phyloP scores from a whole-genome alignment of 2,113 vertebrate genomes.

The Phyllostomus hastatus region DNA sequence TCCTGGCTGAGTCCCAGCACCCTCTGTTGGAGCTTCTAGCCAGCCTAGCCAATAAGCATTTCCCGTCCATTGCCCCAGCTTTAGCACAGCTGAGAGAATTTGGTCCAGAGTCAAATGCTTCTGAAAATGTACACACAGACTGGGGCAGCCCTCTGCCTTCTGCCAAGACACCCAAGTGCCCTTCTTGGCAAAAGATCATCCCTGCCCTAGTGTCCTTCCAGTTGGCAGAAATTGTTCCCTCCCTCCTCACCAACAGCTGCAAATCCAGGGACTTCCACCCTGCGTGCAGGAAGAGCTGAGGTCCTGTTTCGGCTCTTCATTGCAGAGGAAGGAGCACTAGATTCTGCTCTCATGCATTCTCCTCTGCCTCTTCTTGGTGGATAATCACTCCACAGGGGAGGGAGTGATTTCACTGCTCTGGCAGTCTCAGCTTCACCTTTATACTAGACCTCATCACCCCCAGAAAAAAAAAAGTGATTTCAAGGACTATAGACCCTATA shows the following conservation, averaged over 20 bases:
- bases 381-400: neutral
- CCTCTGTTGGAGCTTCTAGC: slow-evolving; percentile 63
- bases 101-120: slow-evolving; percentile 73
- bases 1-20: slow-evolving; percentile 70
- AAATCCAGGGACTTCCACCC: slow-evolving; percentile 25
- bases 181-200: slow-evolving; percentile 74
- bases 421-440: neutral
- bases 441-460: neutral
- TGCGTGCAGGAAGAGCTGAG: neutral
- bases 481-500: neutral
- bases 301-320: neutral
- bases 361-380: neutral
- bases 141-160: slow-evolving; percentile 67
- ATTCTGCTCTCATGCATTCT: neutral
- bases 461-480: neutral
- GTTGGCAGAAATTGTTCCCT: slow-evolving; percentile 52
- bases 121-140: slow-evolving; percentile 73
- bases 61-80: slow-evolving; percentile 49
- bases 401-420: neutral
- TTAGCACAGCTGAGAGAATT: slow-evolving; percentile 62
- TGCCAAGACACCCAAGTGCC: slow-evolving; percentile 72
- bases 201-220: slow-evolving; percentile 60
- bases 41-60: slow-evolving; percentile 65
- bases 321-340: neutral
- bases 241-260: slow-evolving; percentile 61